Percentiles rank a stretch among this genome's conserved stretches.
Evolutionary conservation across 2,797 vertebrate genomes (phyloP).

Genomic region (Kryptolebias ocellatus): DNA sequence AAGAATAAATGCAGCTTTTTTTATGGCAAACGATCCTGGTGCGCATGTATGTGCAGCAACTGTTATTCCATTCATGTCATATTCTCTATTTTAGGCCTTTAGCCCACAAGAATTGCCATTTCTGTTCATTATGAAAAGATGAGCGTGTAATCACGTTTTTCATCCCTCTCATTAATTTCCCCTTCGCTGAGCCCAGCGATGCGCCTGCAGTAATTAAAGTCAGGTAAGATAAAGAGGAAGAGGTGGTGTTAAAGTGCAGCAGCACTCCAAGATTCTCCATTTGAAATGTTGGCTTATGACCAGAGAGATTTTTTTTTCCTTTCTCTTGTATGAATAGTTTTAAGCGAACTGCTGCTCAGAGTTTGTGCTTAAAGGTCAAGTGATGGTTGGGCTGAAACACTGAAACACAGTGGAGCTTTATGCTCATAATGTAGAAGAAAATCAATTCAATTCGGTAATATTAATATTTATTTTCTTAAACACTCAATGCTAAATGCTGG

Average conservation of each 20-base stretch:
- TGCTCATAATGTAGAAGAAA: not conserved
- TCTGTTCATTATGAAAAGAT: constrained; percentile 45
- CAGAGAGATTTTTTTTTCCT: constrained; percentile 1
- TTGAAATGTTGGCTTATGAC: constrained; percentile 30
- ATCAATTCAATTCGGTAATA: not conserved
- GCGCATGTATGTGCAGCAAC: constrained; percentile 14
- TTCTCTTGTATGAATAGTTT: constrained; percentile 33
- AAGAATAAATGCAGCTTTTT: constrained; percentile 25
- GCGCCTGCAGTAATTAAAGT: constrained; percentile 55
- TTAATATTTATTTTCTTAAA: not conserved
- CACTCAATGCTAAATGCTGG: not conserved
- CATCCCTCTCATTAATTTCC: constrained; percentile 52
- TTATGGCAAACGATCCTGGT: not conserved
- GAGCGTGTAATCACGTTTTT: constrained; percentile 56
- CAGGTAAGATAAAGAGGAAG: constrained; percentile 48
- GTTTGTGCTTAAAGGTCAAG: constrained; percentile 30
- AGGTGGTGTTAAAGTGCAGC: constrained; percentile 39
- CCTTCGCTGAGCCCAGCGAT: constrained; percentile 31
- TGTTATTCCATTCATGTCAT: constrained; percentile 2
- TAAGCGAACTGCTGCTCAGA: constrained; percentile 32
- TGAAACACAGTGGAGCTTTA: not conserved
- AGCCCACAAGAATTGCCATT: constrained; percentile 10
- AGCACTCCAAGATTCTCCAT: constrained; percentile 26
- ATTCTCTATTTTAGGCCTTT: constrained; percentile 16
- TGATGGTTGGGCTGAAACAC: constrained; percentile 6